These are phyloP conservation scores for Salpingus planirostris DNA, from an alignment of 2,888 invertebrate genomes.

Conservation along the genomic window DNA sequence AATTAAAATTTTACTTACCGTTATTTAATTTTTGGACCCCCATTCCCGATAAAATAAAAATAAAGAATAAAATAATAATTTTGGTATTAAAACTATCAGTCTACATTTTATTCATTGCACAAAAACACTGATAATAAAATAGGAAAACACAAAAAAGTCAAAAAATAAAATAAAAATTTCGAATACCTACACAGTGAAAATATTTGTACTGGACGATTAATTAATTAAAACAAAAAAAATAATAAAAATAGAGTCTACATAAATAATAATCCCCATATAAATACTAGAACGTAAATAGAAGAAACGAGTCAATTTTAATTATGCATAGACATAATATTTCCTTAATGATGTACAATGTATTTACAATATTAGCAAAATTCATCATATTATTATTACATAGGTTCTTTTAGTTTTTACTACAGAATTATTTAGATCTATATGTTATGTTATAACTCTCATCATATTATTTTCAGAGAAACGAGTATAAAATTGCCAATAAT, in stretches of 20 bases:
- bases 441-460: too few species aligned
- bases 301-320: conserved; percentile 23
- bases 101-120: conserved; percentile 42
- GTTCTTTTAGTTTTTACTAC: conserved; percentile 27
- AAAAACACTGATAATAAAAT: conserved; percentile 39
- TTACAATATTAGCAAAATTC: conserved; percentile 40
- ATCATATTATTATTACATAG: conserved; percentile 24
- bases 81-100: conserved; percentile 38
- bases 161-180: conserved; percentile 31
- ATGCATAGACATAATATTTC: conserved; percentile 37
- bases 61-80: conserved; percentile 14
- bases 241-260: conserved; percentile 24
- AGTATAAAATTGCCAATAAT: conserved; percentile 41
- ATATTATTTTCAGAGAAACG: conserved; percentile 28
- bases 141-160: conserved; percentile 28
- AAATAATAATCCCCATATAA: conserved; percentile 30
- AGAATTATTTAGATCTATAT: conserved; percentile 33
- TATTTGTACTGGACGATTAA: conserved; percentile 17
- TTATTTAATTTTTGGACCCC: background rate
- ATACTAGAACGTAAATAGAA: conserved; percentile 26
- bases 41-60: background rate
- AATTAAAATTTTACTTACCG: too few species aligned
- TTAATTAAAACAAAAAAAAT: conserved; percentile 34
- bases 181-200: conserved; percentile 10
- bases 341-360: conserved; percentile 42